Percentiles rank a stretch among this genome's conserved stretches.
Conservation (phyloP, 2,113 vertebrate species). For the Rana temporaria region DNA sequence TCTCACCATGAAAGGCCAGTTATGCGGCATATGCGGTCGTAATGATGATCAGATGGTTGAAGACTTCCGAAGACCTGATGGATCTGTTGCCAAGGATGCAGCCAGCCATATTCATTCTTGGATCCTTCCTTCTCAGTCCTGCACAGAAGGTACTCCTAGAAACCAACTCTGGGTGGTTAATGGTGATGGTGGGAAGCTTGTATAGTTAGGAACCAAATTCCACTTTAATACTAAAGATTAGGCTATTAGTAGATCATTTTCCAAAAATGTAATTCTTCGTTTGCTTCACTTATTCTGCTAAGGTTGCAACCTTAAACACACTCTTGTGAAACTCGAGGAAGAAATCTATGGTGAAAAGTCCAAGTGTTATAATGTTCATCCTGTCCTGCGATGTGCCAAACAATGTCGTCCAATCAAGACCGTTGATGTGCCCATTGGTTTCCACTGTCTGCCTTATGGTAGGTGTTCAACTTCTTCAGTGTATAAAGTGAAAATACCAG, state of each 20-base stretch:
- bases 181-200: too few relatives aligned
- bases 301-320: constrained; percentile 74
- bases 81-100: constrained; percentile 67
- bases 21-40: constrained; percentile 80
- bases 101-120: constrained; percentile 78
- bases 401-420: constrained; percentile 68
- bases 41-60: constrained; percentile 75
- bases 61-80: constrained; percentile 74
- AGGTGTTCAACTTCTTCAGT: constrained; percentile 50
- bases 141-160: constrained; percentile 65
- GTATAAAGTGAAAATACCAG: not conserved
- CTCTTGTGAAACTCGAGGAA: constrained; percentile 72
- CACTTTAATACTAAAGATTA: too few relatives aligned
- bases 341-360: constrained; percentile 61
- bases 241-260: not conserved
- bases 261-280: not conserved
- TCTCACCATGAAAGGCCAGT: constrained; percentile 81
- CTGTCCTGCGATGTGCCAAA: constrained; percentile 71
- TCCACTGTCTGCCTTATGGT: constrained; percentile 74
- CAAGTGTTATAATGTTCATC: constrained; percentile 76
- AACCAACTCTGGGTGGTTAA: not conserved
- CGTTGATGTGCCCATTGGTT: constrained; percentile 66
- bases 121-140: constrained; percentile 74
- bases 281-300: constrained; percentile 2
- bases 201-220: too few relatives aligned